Percentiles rank a stretch among this genome's conserved stretches.
Conservation (phyloP, 2,888 invertebrate species). For the Therioaphis trifolii region DNA sequence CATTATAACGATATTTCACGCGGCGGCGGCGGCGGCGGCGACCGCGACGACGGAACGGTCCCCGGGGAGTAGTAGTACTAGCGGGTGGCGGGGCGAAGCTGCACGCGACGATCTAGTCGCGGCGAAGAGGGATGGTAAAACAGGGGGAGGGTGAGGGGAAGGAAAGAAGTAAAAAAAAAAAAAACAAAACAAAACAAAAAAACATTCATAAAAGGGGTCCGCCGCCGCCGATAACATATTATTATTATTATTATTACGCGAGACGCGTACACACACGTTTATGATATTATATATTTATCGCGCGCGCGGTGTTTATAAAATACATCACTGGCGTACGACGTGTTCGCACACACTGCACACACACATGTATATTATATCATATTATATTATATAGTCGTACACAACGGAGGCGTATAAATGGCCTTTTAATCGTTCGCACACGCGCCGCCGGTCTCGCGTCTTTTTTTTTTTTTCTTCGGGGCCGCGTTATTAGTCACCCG, state of each 20-base stretch:
- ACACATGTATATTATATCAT: too few species aligned
- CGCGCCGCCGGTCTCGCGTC: not conserved
- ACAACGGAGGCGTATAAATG: not conserved
- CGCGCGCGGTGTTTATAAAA: not conserved
- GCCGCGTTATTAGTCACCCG: too few species aligned
- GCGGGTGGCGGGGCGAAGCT: not conserved
- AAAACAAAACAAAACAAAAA: not conserved
- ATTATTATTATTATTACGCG: not conserved
- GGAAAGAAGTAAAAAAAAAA: constrained; percentile 14
- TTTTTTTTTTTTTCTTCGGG: too few species aligned
- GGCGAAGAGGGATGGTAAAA: too few species aligned
- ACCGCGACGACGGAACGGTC: constrained; percentile 46
- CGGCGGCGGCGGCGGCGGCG: not conserved
- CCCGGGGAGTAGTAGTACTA: not conserved
- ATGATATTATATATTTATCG: not conserved
- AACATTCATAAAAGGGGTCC: constrained; percentile 25
- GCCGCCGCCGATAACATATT: too few species aligned
- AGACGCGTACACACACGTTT: not conserved
- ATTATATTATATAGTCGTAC: too few species aligned
- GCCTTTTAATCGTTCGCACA: not conserved
- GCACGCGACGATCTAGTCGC: not conserved
- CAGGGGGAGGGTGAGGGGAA: too few species aligned
- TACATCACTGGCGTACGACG: too few species aligned
- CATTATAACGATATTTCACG: not conserved
- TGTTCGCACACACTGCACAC: too few species aligned